A percentile compares a stretch with the other conserved stretches of the same genome.
These are phyloP conservation scores for Toxotes chatareus DNA, from an alignment of 2,113 vertebrate species.

Conservation along the genomic window DNA sequence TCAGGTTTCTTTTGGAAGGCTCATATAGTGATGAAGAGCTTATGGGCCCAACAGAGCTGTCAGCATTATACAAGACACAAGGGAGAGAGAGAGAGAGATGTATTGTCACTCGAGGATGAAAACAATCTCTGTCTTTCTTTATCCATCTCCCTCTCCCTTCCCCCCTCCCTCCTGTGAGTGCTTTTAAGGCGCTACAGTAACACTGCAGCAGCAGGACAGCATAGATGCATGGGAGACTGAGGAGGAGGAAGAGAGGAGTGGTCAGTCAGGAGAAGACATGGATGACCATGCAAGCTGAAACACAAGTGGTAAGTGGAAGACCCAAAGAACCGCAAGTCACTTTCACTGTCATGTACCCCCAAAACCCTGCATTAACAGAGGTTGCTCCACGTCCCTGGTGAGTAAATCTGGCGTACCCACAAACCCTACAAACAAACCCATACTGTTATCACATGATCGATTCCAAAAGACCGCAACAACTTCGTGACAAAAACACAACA, in stretches of 20 bases:
- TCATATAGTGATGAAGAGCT: slow-evolving; percentile 48
- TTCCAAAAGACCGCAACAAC: slow-evolving; percentile 4
- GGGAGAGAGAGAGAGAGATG: slow-evolving; percentile 41
- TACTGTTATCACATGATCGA: slow-evolving; percentile 22
- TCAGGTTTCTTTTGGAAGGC: slow-evolving; percentile 73
- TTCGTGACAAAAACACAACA: slow-evolving; percentile 28
- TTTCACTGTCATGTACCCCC: slow-evolving; percentile 30
- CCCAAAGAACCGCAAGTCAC: slow-evolving; percentile 24
- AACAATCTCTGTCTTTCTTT: slow-evolving; percentile 56
- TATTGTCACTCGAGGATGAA: slow-evolving; percentile 47
- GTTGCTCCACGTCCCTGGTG: slow-evolving; percentile 14
- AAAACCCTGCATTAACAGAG: slow-evolving; percentile 16
- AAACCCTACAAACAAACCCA: slow-evolving; percentile 20
- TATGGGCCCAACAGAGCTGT: slow-evolving; percentile 59
- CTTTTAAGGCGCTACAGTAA: slow-evolving; percentile 35
- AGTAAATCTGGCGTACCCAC: slow-evolving; percentile 16
- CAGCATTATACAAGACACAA: slow-evolving; percentile 44
- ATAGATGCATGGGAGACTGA: slow-evolving; percentile 34
- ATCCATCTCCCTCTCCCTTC: not conserved
- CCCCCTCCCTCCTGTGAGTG: slow-evolving; percentile 5
- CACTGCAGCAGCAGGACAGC: slow-evolving; percentile 15
- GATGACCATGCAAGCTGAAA: slow-evolving; percentile 54
- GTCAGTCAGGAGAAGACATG: slow-evolving; percentile 17
- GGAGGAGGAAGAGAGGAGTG: not conserved
- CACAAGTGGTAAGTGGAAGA: slow-evolving; percentile 30